Evolutionary conservation across 2,797 vertebrate genomes (phyloP).

Genomic region (Poliocrania exsul): DNA sequence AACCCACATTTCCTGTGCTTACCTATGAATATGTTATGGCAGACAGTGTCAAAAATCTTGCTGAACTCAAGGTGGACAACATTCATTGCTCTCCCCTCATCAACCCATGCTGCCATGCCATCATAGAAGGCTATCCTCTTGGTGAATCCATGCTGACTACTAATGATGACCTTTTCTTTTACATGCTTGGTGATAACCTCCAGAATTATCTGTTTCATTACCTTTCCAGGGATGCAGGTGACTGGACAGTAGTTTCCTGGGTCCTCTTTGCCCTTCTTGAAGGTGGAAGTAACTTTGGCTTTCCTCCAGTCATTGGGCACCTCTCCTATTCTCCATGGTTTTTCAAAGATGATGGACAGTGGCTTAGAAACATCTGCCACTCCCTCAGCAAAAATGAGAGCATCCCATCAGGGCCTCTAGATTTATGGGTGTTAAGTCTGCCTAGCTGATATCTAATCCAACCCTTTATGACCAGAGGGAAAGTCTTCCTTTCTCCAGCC

Average conservation of each 20-base stretch:
- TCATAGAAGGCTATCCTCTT: background rate
- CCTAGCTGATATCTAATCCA: background rate
- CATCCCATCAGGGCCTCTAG: no score
- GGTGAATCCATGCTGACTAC: background rate
- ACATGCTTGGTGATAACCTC: background rate
- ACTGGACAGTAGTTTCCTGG: background rate
- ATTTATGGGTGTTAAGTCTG: background rate
- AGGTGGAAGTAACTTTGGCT: background rate
- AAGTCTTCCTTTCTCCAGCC: background rate
- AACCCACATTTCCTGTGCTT: background rate
- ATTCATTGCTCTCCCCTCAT: background rate
- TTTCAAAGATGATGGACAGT: background rate
- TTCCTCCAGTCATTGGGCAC: background rate
- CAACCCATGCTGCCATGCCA: background rate
- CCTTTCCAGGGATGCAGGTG: background rate
- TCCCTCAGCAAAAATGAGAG: no score
- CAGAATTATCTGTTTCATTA: background rate
- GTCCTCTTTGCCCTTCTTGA: background rate
- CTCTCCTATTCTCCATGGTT: background rate
- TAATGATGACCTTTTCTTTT: background rate
- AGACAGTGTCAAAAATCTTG: background rate
- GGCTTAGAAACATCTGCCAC: background rate
- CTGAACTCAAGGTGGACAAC: background rate
- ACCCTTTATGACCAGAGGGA: background rate
- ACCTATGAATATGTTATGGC: background rate